Evolutionary conservation across 2,113 vertebrate species (phyloP), one percentile per base, ranked within the genome.

Genomic region (Eptatretus burgeri): DNA sequence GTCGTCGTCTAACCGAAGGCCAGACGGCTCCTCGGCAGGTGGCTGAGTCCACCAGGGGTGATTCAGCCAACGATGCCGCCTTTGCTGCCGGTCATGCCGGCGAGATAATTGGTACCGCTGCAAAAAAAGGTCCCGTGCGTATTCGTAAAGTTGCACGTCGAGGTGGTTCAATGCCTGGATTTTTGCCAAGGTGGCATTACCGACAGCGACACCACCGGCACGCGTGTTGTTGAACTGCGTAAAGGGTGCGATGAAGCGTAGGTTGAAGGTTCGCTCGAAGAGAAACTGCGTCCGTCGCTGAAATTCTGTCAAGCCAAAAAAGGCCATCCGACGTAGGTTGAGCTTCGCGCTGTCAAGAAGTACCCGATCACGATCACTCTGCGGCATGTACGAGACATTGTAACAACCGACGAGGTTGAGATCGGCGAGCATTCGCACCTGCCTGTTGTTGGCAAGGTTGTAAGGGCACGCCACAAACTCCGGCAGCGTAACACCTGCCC

Each of bases 381-480:
- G 88, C 0, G 83, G 81, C 53, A 91, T 82, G 63, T 91, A 93
- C 51, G 89, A 95, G 82, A 94, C 85, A 74, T 98, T 98, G 77
- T 98, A 98, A 79, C 89, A 98, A 75, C 91, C 89, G 68, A 98
- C 91, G 12, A 96, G 74, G 75, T 85, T 96, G 71, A 96, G 72
- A 74, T 96, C 91, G 0, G 91, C 91, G 69, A 98, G 72, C 91
- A 98, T 98, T 64, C 91, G 82, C 64, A 93, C 88, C 68, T 98
- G 75, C 67, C 88, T 83, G 77, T 96, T 96, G 76, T 85, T 96
- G 73, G 91, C 91, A 77, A 95, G 69, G 67, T 96, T 96, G 68
- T 95, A 98, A 0, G 91, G 91, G 74, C 91, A 98, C 67, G 91
- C 89, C 89, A 93, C 95, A 77, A 98, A 98, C 76, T 98, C 85